Base-by-base conservation (phyloP, 2,797 vertebrate genomes). In the Artibeus jamaicensis region DNA sequence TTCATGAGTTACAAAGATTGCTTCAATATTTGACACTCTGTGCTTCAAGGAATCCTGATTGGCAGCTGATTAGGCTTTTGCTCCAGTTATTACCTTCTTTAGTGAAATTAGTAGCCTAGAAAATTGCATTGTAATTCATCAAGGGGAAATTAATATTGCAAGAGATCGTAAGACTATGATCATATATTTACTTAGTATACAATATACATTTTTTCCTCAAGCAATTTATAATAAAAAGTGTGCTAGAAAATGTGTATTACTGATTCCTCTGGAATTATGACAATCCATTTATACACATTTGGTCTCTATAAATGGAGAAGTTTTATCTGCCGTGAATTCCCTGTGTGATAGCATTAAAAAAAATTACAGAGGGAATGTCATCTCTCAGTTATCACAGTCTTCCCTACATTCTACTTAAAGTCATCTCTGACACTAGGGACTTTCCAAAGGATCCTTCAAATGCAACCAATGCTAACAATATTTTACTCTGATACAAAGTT, bases 31-130 rank as follows among this genome's bases (percentile, higher is more conserved):
- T 99, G 99, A 99, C 98, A 99, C 99, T 99, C 98, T 98, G 98
- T 97, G 98, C 98, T 98, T 99, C 98, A 98, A 99, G 98, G 98
- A 99, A 99, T 98, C 98, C 98, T 99, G 99, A 99, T 99, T 99
- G 99, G 99, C 99, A 99, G 99, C 99, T 99, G 99, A 99, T 99
- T 99, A 99, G 98, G 98, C 98, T 99, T 99, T 99, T 99, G 99
- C 99, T 99, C 98, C 98, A 99, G 98, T 99, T 99, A 99, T 99
- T 99, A 99, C 99, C 99, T 99, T 99, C 99, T 99, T 98, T 98
- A 99, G 99, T 99, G 98, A 99, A 99, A 99, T 99, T 99, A 99
- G 98, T 99, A 98, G 99, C 98, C 98, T 99, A 99, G 99, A 99
- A 99, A 99, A 99, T 99, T 99, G 98, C 98, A 98, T 98, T 98